These are phyloP conservation scores for Actinemys pallida DNA, from an alignment of 2,113 vertebrate genomes.

Conservation along the genomic window DNA sequence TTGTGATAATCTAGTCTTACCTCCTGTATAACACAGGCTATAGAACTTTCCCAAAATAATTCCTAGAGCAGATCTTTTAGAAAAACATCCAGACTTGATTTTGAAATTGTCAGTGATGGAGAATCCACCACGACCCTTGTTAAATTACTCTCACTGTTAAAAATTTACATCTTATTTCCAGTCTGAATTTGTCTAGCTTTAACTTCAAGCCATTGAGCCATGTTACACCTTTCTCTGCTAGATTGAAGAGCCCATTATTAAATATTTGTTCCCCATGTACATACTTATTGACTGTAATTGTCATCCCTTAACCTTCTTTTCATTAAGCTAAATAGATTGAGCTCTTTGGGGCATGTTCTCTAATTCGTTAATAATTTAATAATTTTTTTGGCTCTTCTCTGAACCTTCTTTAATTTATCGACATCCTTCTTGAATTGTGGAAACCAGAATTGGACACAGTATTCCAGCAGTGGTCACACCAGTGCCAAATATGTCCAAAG, in stretches of 20 bases:
- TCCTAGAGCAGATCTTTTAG: neutral
- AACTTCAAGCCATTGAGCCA: neutral
- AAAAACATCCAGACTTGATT: neutral
- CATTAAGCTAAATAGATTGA: neutral
- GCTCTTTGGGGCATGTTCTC: neutral
- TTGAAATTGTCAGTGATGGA: neutral
- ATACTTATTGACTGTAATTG: neutral
- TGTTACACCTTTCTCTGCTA: neutral
- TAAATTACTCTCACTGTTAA: neutral
- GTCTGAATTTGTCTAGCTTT: neutral
- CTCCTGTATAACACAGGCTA: neutral
- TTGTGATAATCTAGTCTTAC: neutral
- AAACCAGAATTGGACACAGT: neutral
- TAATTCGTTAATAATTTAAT: neutral
- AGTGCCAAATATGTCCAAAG: neutral
- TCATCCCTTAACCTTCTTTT: neutral
- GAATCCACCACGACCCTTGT: neutral
- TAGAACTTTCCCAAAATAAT: neutral
- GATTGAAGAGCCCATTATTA: neutral
- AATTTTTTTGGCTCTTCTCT: neutral
- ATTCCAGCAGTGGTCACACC: neutral
- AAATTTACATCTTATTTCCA: neutral
- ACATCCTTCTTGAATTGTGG: neutral
- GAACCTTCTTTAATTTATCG: neutral
- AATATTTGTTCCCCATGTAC: neutral